These are phyloP conservation scores for Apodemus agrarius DNA, from an alignment of 2,797 vertebrate genomes.

Conservation along the genomic window DNA sequence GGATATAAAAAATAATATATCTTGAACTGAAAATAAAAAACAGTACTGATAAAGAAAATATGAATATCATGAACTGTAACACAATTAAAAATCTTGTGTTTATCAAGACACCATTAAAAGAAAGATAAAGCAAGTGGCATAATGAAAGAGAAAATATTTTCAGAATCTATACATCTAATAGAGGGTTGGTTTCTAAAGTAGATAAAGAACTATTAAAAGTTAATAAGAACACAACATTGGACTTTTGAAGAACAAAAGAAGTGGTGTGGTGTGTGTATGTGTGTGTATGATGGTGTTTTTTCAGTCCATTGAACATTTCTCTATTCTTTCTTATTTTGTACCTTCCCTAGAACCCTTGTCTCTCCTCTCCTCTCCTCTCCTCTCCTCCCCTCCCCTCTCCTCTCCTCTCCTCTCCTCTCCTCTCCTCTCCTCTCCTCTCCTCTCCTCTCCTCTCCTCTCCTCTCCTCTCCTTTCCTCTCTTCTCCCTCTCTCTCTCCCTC, in stretches of 20 bases:
- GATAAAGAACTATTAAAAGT: background rate
- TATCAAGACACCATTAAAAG: slow-evolving; percentile 16
- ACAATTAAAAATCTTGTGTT: slow-evolving; percentile 5
- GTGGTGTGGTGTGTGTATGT: background rate
- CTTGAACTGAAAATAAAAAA: background rate
- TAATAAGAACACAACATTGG: background rate
- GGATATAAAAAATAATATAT: background rate
- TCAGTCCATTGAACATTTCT: background rate
- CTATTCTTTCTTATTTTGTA: background rate
- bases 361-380: background rate
- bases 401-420: background rate
- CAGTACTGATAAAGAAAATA: background rate
- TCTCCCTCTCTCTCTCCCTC: background rate
- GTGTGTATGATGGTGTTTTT: background rate
- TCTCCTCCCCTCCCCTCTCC: background rate
- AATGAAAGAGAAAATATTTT: background rate
- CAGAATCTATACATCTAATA: background rate
- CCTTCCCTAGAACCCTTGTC: background rate
- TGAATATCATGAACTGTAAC: background rate
- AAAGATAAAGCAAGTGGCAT: background rate
- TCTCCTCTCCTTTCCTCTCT: background rate
- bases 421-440: background rate
- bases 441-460: background rate
- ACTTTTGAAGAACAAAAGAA: background rate
- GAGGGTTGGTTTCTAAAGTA: background rate